Percentiles rank a stretch among this genome's conserved stretches.
These are phyloP conservation scores for Circaetus gallicus DNA, from an alignment of 2,113 vertebrate genomes.

Conservation along the genomic window DNA sequence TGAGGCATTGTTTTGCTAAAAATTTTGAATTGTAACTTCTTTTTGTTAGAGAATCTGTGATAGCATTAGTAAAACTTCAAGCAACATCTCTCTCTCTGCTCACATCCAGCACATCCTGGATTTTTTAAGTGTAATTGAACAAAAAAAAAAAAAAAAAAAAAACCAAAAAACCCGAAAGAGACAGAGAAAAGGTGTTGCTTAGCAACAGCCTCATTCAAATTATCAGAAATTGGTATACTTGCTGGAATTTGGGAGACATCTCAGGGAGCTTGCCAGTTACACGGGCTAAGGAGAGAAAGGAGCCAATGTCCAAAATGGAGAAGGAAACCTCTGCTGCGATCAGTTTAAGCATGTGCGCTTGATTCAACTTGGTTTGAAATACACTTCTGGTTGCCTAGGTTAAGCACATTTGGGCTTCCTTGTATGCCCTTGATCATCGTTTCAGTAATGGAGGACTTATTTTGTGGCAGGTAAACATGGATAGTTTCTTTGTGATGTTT, in stretches of 20 bases:
- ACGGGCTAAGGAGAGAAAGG: background rate
- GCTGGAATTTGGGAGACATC: conserved; percentile 39
- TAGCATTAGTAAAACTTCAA: conserved; percentile 8
- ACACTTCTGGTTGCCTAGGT: background rate
- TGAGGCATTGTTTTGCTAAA: background rate
- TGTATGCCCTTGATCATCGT: background rate
- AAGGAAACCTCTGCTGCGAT: background rate
- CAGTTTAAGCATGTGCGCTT: background rate
- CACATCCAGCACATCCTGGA: background rate
- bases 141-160: background rate
- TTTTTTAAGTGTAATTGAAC: conserved; percentile 28
- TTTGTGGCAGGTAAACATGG: background rate
- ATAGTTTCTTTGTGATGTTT: background rate
- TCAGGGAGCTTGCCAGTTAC: conserved; percentile 6
- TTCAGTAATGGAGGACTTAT: background rate
- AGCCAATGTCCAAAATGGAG: background rate
- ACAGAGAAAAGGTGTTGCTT: conserved; percentile 57
- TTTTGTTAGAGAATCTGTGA: background rate
- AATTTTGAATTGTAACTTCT: background rate
- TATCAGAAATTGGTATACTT: conserved; percentile 50
- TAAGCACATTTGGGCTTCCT: background rate
- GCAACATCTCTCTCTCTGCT: background rate
- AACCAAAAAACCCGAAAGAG: background rate
- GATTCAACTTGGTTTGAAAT: background rate
- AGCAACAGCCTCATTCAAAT: conserved; percentile 63